These are phyloP conservation scores for Diacarnus erythraeanus DNA, from an alignment of 37 sponge, comb jelly and placozoan species.

Conservation along the genomic window DNA sequence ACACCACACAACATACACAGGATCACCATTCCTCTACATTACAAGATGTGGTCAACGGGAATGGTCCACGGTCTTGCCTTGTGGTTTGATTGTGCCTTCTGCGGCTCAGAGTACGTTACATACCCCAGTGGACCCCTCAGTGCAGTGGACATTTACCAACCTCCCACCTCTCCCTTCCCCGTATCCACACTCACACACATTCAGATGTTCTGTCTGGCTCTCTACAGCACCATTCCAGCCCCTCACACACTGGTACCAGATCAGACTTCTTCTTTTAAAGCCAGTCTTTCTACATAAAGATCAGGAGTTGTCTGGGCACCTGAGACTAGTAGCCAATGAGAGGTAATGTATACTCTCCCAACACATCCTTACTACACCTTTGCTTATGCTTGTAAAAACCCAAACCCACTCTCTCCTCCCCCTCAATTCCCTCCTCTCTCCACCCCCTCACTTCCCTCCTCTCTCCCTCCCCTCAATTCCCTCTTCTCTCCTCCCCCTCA, in stretches of 20 bases:
- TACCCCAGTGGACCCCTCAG: not conserved
- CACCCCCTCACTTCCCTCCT: too few species aligned
- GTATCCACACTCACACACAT: not conserved
- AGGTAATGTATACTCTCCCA: too few species aligned
- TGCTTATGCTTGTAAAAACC: too few species aligned
- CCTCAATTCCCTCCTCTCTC: too few species aligned
- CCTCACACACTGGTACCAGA: conserved; percentile 99
- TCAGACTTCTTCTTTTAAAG: conserved; percentile 81
- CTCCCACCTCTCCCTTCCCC: not conserved
- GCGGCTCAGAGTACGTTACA: conserved; percentile 79
- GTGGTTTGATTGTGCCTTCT: conserved; percentile 98
- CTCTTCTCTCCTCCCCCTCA: too few species aligned
- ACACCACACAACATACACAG: conserved; percentile 16
- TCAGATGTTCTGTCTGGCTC: conserved; percentile 83
- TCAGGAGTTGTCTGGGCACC: conserved; percentile 68
- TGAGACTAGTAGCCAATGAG: conserved; percentile 84
- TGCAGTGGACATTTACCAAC: too few species aligned
- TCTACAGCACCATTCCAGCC: conserved; percentile 97
- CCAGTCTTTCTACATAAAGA: conserved; percentile 79
- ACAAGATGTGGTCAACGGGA: conserved; percentile 52
- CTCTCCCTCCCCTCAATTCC: too few species aligned
- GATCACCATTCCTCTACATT: conserved; percentile 77
- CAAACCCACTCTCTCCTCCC: too few species aligned
- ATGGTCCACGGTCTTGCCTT: conserved; percentile 95
- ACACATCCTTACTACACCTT: too few species aligned